Base-by-base conservation (phyloP, 2,113 vertebrate species). In the Oreotrochilus melanogaster region DNA sequence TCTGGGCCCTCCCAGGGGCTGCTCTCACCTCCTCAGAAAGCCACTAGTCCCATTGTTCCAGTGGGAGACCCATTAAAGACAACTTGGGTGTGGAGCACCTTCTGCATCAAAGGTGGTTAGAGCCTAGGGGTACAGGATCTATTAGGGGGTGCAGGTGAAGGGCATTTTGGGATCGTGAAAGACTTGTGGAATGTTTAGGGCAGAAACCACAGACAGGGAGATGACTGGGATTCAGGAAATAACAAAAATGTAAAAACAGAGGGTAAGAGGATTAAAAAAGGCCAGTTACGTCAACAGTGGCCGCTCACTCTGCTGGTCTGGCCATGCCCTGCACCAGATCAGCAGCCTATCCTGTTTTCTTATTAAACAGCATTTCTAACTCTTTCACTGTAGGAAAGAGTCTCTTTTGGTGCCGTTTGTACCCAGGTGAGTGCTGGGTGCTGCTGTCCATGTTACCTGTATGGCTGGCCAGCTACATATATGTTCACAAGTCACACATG, bases 21-120 rank as follows among this genome's bases (percentile, higher is more conserved):
- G 15, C 12, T 39, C 10, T 24, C 16, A 3, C 3, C 12, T 75
- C 48, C 62, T 67, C 51, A 66, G 67, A 83, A 57, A 22, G 27
- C 43, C 54, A 60, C 8, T 13, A 39, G 39, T 39, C 39, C 39
- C 27, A 2, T 0, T n/a, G 45, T 6, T 21, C 45, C 60, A 18
- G 28, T 3, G 9, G 24, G 50, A 73, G 45, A 69, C 16, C 27
- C 43, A 58, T 8, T 39, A 31, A 42, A 39, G 18, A 43, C 9
- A 7, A 30, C 31, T 45, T 12, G 66, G 11, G 33, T 39, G 39
- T 39, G 39, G 39, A 50, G 33, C 39, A 50, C 11, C 51, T 61
- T 37, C 11, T 42, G 71, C 47, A 67, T 19, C 19, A 53, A 33
- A 30, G 37, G 31, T 24, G 64, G 16, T 13, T 67, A 57, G 33